phyloP scores from a whole-genome alignment of 2,888 invertebrate species.

The Lasioglossum leucozonium region DNA sequence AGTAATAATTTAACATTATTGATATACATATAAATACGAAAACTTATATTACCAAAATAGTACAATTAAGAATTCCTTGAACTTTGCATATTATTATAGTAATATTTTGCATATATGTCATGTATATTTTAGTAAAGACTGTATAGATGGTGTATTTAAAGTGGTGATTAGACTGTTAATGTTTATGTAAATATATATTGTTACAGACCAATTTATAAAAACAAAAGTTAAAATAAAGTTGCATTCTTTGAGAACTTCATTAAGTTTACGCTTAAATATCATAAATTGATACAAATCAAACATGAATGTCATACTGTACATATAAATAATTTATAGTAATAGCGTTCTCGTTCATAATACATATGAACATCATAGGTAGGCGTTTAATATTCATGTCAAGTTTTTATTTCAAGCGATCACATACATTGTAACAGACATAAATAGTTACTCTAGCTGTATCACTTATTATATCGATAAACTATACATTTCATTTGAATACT shows the following conservation, averaged over 20 bases:
- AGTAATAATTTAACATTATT: background rate
- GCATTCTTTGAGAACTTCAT: background rate
- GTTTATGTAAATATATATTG: background rate
- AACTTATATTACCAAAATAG: background rate
- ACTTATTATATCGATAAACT: slow-evolving; percentile 72
- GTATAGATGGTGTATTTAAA: background rate
- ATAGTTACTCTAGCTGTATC: slow-evolving; percentile 74
- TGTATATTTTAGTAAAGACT: background rate
- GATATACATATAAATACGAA: background rate
- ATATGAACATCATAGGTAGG: background rate
- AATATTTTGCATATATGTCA: background rate
- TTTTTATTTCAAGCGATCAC: slow-evolving; percentile 82
- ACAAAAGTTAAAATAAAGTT: background rate
- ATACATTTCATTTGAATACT: slow-evolving; percentile 70
- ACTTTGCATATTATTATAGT: background rate
- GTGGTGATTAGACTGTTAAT: background rate
- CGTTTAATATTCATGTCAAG: slow-evolving; percentile 59
- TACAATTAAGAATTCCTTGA: background rate
- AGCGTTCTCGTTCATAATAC: background rate
- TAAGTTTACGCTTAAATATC: background rate
- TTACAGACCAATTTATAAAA: background rate
- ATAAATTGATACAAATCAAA: background rate
- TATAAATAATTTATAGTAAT: background rate
- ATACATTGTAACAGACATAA: slow-evolving; percentile 82
- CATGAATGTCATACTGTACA: background rate